Base-by-base conservation (phyloP, 2,888 invertebrate species). In the Alsophila aescularia region DNA sequence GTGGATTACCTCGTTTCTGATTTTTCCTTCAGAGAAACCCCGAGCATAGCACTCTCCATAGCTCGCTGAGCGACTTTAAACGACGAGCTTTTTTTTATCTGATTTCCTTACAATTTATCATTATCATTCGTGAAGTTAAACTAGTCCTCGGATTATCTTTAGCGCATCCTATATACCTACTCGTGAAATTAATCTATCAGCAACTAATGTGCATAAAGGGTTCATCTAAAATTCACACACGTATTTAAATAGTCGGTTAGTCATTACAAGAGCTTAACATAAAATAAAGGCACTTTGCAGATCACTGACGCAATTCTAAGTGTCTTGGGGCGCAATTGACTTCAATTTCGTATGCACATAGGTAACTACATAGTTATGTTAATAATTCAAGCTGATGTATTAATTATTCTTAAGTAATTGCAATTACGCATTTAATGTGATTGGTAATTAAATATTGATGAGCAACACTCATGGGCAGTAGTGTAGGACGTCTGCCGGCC, bases 251-350 rank as follows among this genome's bases (percentile, higher is more conserved):
- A 42, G 8, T 16, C 35, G 55, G 47, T 53, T 53, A 60, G 47
- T 51, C 35, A 51, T 53, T 50, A 41, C 21, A 50, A 47, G 40
- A 52, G 52, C 49, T 52, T 52, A 42, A 35, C 43, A 37, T 50
- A 50, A 50, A 49, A 13, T 39, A 47, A 42, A 40, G 39, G 53
- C 41, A 42, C 31, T 47, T 47, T 36, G 29, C 21, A 24, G 24
- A 29, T 8, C 14, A 1, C 24, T 44, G 52, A 52, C 44, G 44
- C 27, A 34, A 40, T 13, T 29, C 34, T 13, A 27, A 18, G 44
- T 35, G 14, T 14, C 51, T 32, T 39, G n/a, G 8, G 12, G 32
- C 35, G 40, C 41, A 45, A 45, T 45, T 16, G 6, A 34, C 10
- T 47, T 53, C 7, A 8, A 27, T 27, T 45, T 14, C 13, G 16